These are phyloP conservation scores for Enteromius trimaculatus DNA, from an alignment of 2,797 vertebrate species.

Conservation along the genomic window DNA sequence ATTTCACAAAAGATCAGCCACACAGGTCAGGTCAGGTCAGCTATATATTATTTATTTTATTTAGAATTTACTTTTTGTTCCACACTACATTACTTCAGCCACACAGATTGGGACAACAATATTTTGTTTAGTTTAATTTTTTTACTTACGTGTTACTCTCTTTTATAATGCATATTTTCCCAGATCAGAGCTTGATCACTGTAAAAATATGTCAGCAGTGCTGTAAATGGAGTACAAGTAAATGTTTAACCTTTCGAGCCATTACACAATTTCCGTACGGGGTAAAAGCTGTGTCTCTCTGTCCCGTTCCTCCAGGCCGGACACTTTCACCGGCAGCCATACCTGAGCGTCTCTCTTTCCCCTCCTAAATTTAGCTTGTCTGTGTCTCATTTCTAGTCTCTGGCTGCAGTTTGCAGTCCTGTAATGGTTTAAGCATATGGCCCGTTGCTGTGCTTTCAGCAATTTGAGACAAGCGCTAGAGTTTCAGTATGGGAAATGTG, in stretches of 20 bases:
- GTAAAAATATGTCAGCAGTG: conserved; percentile 4
- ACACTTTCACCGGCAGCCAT: conserved; percentile 18
- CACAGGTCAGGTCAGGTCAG: not conserved
- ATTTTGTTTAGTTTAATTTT: not conserved
- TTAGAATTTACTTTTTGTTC: not conserved
- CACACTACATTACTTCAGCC: not conserved
- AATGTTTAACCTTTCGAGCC: conserved; percentile 42
- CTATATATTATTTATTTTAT: not conserved
- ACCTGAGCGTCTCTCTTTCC: conserved; percentile 33
- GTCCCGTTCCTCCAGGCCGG: conserved; percentile 2
- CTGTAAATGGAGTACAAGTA: conserved; percentile 28
- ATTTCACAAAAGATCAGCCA: not conserved
- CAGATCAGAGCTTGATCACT: not conserved
- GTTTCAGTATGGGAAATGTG: conserved; percentile 80
- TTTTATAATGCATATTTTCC: not conserved
- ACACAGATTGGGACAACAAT: not conserved
- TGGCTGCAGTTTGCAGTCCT: conserved; percentile 25
- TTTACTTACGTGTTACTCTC: not conserved
- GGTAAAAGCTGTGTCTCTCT: conserved; percentile 7
- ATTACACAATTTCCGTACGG: conserved; percentile 1
- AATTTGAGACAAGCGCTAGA: conserved; percentile 72
- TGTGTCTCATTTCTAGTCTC: not conserved
- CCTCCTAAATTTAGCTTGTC: conserved; percentile 16
- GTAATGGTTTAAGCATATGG: conserved; percentile 72
- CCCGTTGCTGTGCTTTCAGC: conserved; percentile 72